A percentile compares a stretch with the other conserved stretches of the same genome.
Evolutionary conservation across 2,113 vertebrate genomes (phyloP).

Genomic region (Strix aluco): DNA sequence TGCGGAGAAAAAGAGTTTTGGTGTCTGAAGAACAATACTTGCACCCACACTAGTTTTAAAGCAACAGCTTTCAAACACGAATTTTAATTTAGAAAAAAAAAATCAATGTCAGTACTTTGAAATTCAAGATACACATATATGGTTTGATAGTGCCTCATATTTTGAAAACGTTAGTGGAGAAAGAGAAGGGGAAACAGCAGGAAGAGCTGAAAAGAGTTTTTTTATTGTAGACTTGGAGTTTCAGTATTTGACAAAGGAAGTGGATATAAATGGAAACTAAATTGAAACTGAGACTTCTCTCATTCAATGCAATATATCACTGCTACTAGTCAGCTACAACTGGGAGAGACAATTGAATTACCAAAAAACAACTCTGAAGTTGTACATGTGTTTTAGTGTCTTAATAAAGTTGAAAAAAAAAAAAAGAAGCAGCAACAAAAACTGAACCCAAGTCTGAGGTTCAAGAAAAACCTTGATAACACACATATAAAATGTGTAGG

Average conservation of each 20-base stretch:
- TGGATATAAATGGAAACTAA: constrained; percentile 19
- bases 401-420: constrained; percentile 21
- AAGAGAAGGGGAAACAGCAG: neutral
- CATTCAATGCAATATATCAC: neutral
- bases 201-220: neutral
- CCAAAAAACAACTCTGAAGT: constrained; percentile 45
- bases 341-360: constrained; percentile 27
- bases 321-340: constrained; percentile 20
- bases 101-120: neutral
- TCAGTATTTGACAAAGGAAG: neutral
- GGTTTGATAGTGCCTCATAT: neutral
- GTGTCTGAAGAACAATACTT: neutral
- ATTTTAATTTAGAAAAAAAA: neutral
- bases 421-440: neutral
- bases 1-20: neutral
- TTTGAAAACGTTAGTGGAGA: neutral
- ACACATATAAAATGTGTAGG: neutral
- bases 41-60: neutral
- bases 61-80: neutral
- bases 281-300: constrained; percentile 5
- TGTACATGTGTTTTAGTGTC: constrained; percentile 8
- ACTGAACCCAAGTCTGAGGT: neutral
- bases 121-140: neutral
- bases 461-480: constrained; percentile 15
- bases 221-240: neutral